These are phyloP conservation scores for Lemur catta DNA, from an alignment of 2,797 vertebrate genomes.

Conservation along the genomic window DNA sequence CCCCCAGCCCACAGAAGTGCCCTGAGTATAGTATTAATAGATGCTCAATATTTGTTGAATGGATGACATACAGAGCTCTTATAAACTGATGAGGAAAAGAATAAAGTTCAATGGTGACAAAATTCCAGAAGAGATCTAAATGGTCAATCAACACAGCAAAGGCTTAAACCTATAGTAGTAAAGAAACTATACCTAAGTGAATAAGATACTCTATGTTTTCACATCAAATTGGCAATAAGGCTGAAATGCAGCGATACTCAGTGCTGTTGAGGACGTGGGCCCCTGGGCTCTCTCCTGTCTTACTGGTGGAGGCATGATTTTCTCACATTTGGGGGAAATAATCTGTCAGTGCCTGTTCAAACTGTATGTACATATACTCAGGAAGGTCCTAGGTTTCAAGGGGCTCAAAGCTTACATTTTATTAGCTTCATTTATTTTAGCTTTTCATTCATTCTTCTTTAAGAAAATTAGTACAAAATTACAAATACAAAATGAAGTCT, in stretches of 20 bases:
- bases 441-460: not conserved
- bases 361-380: not conserved
- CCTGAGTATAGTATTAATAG: not conserved
- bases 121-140: not conserved
- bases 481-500: not conserved
- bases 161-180: not conserved
- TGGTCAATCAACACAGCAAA: not conserved
- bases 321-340: not conserved
- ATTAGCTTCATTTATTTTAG: not conserved
- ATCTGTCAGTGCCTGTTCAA: not conserved
- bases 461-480: not conserved
- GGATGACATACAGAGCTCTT: not conserved
- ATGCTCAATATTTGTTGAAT: not conserved
- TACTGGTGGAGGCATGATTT: not conserved
- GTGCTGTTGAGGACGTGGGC: not conserved
- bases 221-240: not conserved
- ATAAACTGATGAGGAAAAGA: not conserved
- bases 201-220: not conserved
- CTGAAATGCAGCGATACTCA: not conserved
- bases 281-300: not conserved
- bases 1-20: not conserved
- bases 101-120: not conserved
- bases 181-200: not conserved
- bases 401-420: not conserved
- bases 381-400: not conserved